phyloP scores from a whole-genome alignment of 2,113 vertebrate genomes.

The Burhinus bistriatus region DNA sequence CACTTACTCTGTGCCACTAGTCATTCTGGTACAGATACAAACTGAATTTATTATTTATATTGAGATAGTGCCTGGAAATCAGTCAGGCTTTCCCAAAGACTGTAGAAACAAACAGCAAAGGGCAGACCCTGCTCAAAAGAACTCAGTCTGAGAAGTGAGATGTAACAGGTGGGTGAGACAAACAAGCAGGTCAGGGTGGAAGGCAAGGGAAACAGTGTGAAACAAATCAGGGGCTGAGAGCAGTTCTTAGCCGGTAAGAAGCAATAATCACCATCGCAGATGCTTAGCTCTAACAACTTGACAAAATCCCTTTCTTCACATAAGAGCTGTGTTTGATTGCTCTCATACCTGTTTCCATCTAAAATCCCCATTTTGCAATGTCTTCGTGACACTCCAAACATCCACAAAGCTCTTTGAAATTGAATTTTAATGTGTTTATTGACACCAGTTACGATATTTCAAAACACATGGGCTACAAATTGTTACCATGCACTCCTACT shows the following conservation, averaged over 20 bases:
- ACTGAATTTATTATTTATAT: fast-evolving
- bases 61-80: background rate
- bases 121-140: background rate
- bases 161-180: background rate
- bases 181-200: background rate
- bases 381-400: constrained; percentile 58
- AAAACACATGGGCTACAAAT: constrained; percentile 65
- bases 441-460: constrained; percentile 72
- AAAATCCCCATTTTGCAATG: background rate
- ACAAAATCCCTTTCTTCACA: constrained; percentile 17
- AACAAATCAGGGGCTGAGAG: background rate
- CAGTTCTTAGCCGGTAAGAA: background rate
- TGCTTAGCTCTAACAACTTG: constrained; percentile 28
- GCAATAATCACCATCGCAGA: constrained; percentile 51
- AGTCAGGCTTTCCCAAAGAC: fast-evolving
- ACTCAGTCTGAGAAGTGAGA: background rate
- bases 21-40: background rate
- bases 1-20: background rate
- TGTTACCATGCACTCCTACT: constrained; percentile 72
- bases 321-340: constrained; percentile 31
- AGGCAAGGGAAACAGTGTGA: background rate
- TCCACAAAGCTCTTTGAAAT: constrained; percentile 72
- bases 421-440: constrained; percentile 72
- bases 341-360: constrained; percentile 4
- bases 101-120: background rate